These are phyloP conservation scores for Ormia ochracea DNA, from an alignment of 2,888 invertebrate species.

Conservation along the genomic window DNA sequence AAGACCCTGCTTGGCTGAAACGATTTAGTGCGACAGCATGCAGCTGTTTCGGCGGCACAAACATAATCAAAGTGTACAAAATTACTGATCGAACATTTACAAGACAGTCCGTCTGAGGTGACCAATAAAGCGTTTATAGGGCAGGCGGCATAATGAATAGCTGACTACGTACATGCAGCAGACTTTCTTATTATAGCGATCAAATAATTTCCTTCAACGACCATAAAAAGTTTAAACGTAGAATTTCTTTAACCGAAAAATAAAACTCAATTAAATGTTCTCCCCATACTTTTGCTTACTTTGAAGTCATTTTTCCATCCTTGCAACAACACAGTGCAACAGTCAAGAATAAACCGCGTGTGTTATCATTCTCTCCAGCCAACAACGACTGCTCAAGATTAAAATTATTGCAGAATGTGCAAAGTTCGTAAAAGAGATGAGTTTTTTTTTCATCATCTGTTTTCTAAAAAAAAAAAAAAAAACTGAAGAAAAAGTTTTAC, in stretches of 20 bases:
- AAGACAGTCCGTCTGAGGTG: conserved; percentile 9
- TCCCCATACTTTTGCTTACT: background rate
- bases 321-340: background rate
- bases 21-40: background rate
- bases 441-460: background rate
- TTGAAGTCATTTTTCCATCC: conserved; percentile 2
- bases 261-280: conserved; percentile 18
- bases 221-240: conserved; percentile 16
- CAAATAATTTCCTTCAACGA: conserved; percentile 46
- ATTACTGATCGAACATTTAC: background rate
- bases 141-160: conserved; percentile 26
- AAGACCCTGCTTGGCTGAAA: background rate
- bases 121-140: background rate
- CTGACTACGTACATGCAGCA: conserved; percentile 12
- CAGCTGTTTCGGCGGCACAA: background rate
- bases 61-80: background rate
- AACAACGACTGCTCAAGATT: conserved; percentile 25
- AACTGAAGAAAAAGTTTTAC: background rate
- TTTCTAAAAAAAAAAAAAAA: background rate
- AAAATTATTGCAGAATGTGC: conserved; percentile 19
- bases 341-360: background rate
- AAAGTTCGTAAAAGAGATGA: conserved; percentile 8
- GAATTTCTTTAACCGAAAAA: conserved; percentile 17
- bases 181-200: conserved; percentile 3
- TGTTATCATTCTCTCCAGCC: background rate